These are phyloP conservation scores for Xestobium rufovillosum DNA, from an alignment of 2,888 invertebrate species.

Conservation along the genomic window DNA sequence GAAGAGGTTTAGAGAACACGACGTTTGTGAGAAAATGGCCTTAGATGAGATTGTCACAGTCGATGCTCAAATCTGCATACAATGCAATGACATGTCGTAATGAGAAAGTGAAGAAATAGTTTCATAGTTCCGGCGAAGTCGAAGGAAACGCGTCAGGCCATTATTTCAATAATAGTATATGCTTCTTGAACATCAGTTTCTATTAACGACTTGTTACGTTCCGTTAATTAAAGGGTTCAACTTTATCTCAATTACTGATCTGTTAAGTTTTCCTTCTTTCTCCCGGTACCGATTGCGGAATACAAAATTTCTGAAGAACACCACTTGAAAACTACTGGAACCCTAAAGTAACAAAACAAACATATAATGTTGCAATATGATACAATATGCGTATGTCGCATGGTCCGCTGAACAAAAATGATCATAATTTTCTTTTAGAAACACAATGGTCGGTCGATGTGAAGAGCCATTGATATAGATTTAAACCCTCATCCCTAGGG, in stretches of 20 bases:
- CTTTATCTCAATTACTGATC: slow-evolving; percentile 33
- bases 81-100: slow-evolving; percentile 46
- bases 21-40: slow-evolving; percentile 25
- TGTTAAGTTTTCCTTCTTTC: slow-evolving; percentile 29
- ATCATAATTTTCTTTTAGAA: slow-evolving; percentile 34
- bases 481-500: slow-evolving; percentile 32
- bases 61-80: slow-evolving; percentile 43
- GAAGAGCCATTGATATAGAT: slow-evolving; percentile 37
- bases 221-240: slow-evolving; percentile 44
- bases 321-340: neutral
- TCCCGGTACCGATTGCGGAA: slow-evolving; percentile 3
- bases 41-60: slow-evolving; percentile 43
- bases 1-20: slow-evolving; percentile 27
- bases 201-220: slow-evolving; percentile 44
- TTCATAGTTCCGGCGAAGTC: slow-evolving; percentile 36
- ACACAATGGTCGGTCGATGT: slow-evolving; percentile 1
- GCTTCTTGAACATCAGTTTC: slow-evolving; percentile 42
- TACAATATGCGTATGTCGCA: slow-evolving; percentile 37
- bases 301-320: neutral
- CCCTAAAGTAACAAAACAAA: too few relatives aligned
- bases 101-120: too few relatives aligned
- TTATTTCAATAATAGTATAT: slow-evolving; percentile 28
- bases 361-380: slow-evolving; percentile 29
- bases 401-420: slow-evolving; percentile 37
- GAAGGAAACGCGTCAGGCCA: slow-evolving; percentile 4